Base-by-base conservation (phyloP, 1,140 invertebrate genomes). In the Scaptomyza hsui region DNA sequence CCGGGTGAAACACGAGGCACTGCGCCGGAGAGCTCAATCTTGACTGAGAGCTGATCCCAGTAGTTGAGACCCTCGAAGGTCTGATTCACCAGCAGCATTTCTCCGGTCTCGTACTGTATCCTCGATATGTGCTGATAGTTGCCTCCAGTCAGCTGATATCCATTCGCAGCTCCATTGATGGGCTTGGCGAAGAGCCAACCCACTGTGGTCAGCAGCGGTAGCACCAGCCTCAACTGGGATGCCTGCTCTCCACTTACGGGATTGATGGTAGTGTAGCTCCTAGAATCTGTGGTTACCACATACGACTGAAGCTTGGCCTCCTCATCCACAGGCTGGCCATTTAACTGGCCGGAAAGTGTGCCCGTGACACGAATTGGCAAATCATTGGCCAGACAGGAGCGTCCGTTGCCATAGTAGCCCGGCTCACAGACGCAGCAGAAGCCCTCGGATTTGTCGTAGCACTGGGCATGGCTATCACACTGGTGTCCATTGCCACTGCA, bases 101-200 rank as follows among this genome's bases (percentile, higher is more conserved):
- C 94, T 1, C 94, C 94, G 0, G 95, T 94, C 24, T 95, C 93
- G 86, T 96, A 98, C 13, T 93, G 93, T 9, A 98, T 92, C 39
- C 95, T 94, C 0, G 95, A 94, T 4, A 95, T 95, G 69, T 97
- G 95, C 83, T 98, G 98, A 69, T 98, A 96, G 41, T 95, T 89
- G 0, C 97, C 97, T 47, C 97, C 97, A 92, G 93, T 93, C 65
- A 92, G 95, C 90, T 96, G 94, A 88, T 97, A 99, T 37, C 98
- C 98, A 92, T 99, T 99, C 29, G 93, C 93, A 0, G 95, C 95
- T 3, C 93, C 93, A 16, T 94, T 92, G 7, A 89, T 13, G 1
- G 96, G 94, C 79, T 95, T 95, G 4, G 98, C 97, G 91, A 99
- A 99, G 0, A 99, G 91, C 97, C 97, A 99, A 7, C 97, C 97